Base-by-base conservation (phyloP, 1,140 invertebrate genomes). In the Manduca sexta region DNA sequence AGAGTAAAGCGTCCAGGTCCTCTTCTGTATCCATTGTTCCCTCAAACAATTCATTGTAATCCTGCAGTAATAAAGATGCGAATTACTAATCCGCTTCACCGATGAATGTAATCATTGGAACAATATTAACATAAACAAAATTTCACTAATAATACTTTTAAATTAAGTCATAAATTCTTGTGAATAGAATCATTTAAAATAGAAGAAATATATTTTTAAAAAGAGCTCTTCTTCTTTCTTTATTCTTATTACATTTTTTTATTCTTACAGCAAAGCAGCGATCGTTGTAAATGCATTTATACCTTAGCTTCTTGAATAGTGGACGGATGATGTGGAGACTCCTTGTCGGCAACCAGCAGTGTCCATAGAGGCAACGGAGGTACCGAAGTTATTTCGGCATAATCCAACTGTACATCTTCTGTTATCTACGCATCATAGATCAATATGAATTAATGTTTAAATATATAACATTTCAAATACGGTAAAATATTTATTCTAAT, bases 311-410 rank as follows among this genome's bases (percentile, higher is more conserved):
- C 86, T 47, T 89, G 87, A 38, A 86, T 74, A 49, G 74, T 77
- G 34, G 73, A 80, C 31, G 83, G 79, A 74, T 89, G 87, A 29
- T 88, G 86, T 1, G 89, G 76, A 17, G 86, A 91, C 76, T 97
- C 96, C 53, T 95, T 93, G 74, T 99, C 98, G 2, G 97, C 97
- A 18, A 95, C 94, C 0, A 99, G 84, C 0, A 99, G 86, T 1
- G 96, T 97, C 94, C 97, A 99, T 8, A 99, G 82, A 2, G 98
- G 98, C 15, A 99, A 79, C 0, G 98, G 97, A 5, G 98, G 96
- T 52, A 99, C 98, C 2, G 97, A 97, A 2, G 94, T 95, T 46
- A 99, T 94, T 79, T 99, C 98, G 1, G 96, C 94, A 76, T 99
- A 99, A 86, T 99, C 97, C 6, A 97, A 82, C 49, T 93, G 94